Conservation (phyloP, 2,797 vertebrate species). For the Propithecus perrieri region DNA sequence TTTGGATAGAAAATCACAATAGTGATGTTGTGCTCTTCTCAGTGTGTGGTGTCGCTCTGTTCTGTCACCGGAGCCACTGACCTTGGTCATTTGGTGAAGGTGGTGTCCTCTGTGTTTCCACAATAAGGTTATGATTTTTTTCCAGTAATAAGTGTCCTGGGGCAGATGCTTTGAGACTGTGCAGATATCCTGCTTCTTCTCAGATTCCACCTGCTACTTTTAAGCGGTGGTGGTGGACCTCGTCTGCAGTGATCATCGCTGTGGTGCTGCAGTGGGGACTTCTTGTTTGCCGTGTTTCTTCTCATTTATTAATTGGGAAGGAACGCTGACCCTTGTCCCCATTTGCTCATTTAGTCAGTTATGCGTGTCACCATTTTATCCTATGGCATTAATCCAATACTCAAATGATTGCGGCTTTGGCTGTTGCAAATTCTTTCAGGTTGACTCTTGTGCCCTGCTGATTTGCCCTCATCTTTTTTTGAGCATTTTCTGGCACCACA, state of each 20-base stretch:
- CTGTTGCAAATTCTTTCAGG: background rate
- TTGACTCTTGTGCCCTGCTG: background rate
- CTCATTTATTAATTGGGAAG: background rate
- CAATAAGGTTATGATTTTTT: background rate
- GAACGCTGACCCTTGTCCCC: background rate
- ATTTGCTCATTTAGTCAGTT: background rate
- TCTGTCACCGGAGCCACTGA: background rate
- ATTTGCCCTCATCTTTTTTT: rapidly evolving
- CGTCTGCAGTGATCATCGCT: background rate
- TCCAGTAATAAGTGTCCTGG: background rate
- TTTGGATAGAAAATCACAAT: background rate
- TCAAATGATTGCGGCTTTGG: background rate
- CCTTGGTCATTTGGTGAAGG: background rate
- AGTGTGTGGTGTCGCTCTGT: background rate
- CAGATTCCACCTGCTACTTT: background rate
- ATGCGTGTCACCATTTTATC: background rate
- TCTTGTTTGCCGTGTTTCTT: background rate
- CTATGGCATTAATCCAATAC: background rate
- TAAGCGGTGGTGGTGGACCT: background rate
- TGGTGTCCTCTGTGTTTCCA: background rate
- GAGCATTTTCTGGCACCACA: background rate
- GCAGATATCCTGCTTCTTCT: background rate
- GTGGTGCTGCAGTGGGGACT: background rate
- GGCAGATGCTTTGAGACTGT: background rate
- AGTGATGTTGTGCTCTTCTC: background rate